Conservation (phyloP, 1,140 invertebrate species). For the Drosophila kurseongensis region DNA sequence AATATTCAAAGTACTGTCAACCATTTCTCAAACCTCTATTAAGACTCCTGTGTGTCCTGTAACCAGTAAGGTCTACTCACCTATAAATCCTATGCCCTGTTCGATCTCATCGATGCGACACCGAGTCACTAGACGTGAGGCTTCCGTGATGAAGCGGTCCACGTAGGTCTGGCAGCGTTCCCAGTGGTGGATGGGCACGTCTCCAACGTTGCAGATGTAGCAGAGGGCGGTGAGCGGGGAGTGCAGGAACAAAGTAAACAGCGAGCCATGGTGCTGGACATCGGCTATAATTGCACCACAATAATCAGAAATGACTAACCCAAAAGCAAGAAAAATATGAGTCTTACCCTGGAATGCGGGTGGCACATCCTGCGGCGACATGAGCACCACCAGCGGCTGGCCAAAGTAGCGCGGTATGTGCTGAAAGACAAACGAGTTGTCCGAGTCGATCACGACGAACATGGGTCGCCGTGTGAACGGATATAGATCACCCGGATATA, state of each 20-base stretch:
- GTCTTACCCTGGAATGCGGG: slow-evolving; percentile 91
- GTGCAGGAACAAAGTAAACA: slow-evolving; percentile 98
- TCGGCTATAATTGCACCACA: slow-evolving; percentile 86
- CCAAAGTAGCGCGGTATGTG: slow-evolving; percentile 96
- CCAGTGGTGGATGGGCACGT: slow-evolving; percentile 94
- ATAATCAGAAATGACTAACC: neutral
- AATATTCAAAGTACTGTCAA: too few relatives aligned
- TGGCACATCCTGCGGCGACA: slow-evolving; percentile 96
- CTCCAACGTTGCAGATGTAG: slow-evolving; percentile 95
- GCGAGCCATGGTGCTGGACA: slow-evolving; percentile 94
- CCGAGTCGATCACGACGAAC: slow-evolving; percentile 97
- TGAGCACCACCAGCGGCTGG: slow-evolving; percentile 96
- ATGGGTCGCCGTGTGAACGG: slow-evolving; percentile 96
- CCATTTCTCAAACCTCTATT: too few relatives aligned
- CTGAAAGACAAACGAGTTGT: slow-evolving; percentile 97
- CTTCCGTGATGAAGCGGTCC: slow-evolving; percentile 95
- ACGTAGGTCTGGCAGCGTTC: slow-evolving; percentile 95
- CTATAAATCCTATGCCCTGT: slow-evolving; percentile 84
- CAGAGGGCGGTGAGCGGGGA: slow-evolving; percentile 97
- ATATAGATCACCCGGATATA: slow-evolving; percentile 97
- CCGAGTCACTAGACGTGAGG: slow-evolving; percentile 92
- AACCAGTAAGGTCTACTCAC: slow-evolving; percentile 25
- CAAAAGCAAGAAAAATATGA: too few relatives aligned
- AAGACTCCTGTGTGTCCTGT: too few relatives aligned
- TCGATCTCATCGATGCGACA: slow-evolving; percentile 92